Evolutionary conservation across 2,797 vertebrate species (phyloP).

Genomic region (Nyctalus aviator): DNA sequence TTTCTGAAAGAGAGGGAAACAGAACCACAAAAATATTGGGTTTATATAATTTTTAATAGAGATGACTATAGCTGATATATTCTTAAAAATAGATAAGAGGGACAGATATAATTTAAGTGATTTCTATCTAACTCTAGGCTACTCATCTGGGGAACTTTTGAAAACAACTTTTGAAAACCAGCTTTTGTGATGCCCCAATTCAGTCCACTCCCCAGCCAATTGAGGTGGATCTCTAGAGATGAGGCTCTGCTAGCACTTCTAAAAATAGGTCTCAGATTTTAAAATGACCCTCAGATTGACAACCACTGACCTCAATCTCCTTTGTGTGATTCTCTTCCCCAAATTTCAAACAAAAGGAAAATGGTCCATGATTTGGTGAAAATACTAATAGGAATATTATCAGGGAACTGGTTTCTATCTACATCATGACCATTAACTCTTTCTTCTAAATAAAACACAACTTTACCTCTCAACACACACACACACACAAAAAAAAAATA

Average conservation of each 20-base stretch:
- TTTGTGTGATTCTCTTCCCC: not conserved
- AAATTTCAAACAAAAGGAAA: not conserved
- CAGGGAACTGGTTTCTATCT: not conserved
- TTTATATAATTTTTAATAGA: not conserved
- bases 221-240: not conserved
- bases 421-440: not conserved
- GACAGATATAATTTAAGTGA: not conserved
- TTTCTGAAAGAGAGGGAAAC: not conserved
- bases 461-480: not conserved
- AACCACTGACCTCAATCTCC: not conserved
- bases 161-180: not conserved
- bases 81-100: not conserved
- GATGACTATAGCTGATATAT: not conserved
- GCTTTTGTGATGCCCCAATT: not conserved
- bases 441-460: not conserved
- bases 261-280: not conserved
- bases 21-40: not conserved
- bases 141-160: not conserved
- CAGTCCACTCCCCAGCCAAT: not conserved
- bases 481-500: not conserved
- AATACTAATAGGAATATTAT: not conserved
- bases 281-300: not conserved
- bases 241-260: not conserved
- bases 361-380: not conserved
- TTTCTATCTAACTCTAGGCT: not conserved